phyloP scores from a whole-genome alignment of 2,113 vertebrate genomes.

The Thalassarche chlororhynchos region DNA sequence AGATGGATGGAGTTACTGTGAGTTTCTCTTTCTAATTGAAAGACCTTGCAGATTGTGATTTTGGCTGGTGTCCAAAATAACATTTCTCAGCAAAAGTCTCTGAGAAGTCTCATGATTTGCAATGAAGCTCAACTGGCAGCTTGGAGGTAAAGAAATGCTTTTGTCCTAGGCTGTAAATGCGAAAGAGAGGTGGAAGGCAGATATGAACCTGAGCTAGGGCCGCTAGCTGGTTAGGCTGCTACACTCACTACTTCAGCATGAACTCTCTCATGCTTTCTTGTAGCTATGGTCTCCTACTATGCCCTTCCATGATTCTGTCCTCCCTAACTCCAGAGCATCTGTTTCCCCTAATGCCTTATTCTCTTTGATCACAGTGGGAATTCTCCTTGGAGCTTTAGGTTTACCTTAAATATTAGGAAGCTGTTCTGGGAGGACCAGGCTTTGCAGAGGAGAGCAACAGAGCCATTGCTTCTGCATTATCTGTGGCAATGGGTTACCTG shows the following conservation, averaged over 20 bases:
- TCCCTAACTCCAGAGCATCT: background rate
- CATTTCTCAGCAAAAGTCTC: background rate
- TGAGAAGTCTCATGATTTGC: background rate
- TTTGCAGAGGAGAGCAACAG: background rate
- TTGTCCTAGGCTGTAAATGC: background rate
- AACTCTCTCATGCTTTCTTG: background rate
- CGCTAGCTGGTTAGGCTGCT: background rate
- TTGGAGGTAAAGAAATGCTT: background rate
- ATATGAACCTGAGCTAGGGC: background rate
- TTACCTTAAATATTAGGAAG: background rate
- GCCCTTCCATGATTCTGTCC: background rate
- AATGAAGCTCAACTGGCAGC: background rate
- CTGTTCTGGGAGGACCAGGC: background rate
- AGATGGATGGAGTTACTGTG: background rate
- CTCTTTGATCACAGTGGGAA: background rate
- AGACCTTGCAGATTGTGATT: background rate
- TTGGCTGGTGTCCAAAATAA: background rate
- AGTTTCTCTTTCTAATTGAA: background rate
- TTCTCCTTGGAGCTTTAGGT: background rate
- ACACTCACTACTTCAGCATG: background rate
- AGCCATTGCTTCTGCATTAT: background rate
- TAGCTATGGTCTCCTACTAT: background rate
- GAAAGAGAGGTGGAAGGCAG: background rate
- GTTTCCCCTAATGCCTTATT: background rate
- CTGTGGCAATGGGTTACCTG: background rate